Conservation (phyloP, 2,797 vertebrate genomes). For the Liparis tanakae region DNA sequence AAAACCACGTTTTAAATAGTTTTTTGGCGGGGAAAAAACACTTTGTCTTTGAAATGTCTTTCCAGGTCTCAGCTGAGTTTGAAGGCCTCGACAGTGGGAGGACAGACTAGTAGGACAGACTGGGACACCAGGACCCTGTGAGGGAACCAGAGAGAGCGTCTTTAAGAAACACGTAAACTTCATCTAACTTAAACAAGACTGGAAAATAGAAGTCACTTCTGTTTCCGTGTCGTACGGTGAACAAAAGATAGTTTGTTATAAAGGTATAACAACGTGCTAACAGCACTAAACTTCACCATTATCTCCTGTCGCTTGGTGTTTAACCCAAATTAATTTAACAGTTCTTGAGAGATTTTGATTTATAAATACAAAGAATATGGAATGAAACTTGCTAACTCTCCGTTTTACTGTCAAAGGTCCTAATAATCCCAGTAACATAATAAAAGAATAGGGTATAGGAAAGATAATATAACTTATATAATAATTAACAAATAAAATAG, state of each 20-base stretch:
- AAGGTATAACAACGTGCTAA: no score
- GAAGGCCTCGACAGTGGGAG: not conserved
- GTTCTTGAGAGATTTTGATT: not conserved
- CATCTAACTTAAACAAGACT: not conserved
- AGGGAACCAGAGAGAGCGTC: not conserved
- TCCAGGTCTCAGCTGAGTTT: no score
- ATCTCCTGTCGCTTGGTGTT: not conserved
- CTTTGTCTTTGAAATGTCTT: no score
- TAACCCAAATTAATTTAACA: not conserved
- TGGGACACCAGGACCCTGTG: not conserved
- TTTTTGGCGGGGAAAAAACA: no score
- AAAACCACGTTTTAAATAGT: no score
- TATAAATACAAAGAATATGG: not conserved
- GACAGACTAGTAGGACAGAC: not conserved
- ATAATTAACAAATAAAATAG: no score
- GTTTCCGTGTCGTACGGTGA: not conserved
- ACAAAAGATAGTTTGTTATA: no score
- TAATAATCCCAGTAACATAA: not conserved
- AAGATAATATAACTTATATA: no score
- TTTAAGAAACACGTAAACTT: not conserved
- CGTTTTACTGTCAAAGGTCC: not conserved
- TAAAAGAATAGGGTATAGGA: not conserved
- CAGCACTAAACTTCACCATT: not conserved
- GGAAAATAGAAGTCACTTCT: not conserved
- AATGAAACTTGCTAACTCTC: not conserved